Base-by-base conservation (phyloP, 2,113 vertebrate genomes). In the Neomonachus schauinslandi region DNA sequence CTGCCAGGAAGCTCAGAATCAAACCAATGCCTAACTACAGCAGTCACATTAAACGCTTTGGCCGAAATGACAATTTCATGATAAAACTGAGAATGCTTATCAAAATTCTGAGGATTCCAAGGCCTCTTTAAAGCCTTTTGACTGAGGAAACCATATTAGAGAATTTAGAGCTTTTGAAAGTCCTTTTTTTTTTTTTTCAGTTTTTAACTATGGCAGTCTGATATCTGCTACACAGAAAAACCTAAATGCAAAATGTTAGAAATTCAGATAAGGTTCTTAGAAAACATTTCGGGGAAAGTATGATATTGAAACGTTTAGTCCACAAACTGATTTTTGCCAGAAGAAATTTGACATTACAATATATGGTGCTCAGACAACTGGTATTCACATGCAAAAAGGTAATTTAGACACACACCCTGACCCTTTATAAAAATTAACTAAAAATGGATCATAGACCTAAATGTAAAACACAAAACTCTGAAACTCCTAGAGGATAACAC, bases 221-320 rank as follows among this genome's bases (percentile, higher is more conserved):
- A 0, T 42, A 76, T 72, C 80, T 51, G 21, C 57, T 61, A 84
- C 31, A 36, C 1, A n/a, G 51, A 59, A 77, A 94, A 95, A 65
- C 9, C 16, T 94, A 76, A 76, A 92, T 53, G 46, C 3, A 83
- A 92, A 97, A 79, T 93, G 82, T 91, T 91, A 91, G 81, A 74
- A 87, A 93, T 79, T 90, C 31, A 84, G 6, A 7, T 67, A 67
- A 67, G 31, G 63, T 67, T 67, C 31, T 91, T 89, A 88, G 81
- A 69, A 87, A 93, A 74, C n/a, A 92, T 76, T 79, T 90, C n/a
- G 84, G 63, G 67, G 33, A 92, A 90, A 90, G 28, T 49, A 83
- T 53, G 84, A 79, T 5, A 89, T 82, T 91, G 79, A 94, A 89
- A 89, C 59, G 18, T 71, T 93, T 89, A 55, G 42, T 42, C 8